Conservation (phyloP, 1,140 invertebrate genomes). For the Pseudomyrmex gracilis region DNA sequence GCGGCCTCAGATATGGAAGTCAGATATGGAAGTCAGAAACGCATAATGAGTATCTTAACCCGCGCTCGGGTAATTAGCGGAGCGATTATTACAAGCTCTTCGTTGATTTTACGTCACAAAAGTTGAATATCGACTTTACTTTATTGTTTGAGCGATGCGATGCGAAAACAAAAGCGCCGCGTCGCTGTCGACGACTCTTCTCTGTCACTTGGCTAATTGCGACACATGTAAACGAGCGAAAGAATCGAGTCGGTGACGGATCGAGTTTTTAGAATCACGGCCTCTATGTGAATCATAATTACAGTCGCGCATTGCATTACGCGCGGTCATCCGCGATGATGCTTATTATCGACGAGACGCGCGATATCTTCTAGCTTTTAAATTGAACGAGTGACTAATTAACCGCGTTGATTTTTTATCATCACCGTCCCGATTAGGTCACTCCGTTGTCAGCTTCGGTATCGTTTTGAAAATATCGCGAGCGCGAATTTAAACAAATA, state of each 20-base stretch:
- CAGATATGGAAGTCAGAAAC: no score
- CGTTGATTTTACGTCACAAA: neutral
- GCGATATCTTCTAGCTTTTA: slow-evolving; percentile 18
- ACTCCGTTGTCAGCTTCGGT: slow-evolving; percentile 2
- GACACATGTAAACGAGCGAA: no score
- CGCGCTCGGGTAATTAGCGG: neutral
- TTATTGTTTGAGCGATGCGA: no score
- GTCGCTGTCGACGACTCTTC: no score
- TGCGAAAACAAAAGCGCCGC: no score
- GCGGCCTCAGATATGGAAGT: neutral
- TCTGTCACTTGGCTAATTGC: no score
- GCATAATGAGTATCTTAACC: no score
- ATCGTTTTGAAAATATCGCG: slow-evolving; percentile 17
- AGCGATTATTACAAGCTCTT: no score
- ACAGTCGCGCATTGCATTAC: neutral
- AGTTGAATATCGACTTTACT: no score
- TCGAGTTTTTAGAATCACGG: neutral
- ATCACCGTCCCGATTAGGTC: slow-evolving; percentile 29
- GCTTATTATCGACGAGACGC: slow-evolving; percentile 16
- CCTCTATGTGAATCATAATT: slow-evolving; percentile 18
- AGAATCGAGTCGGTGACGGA: no score
- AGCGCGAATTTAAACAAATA: slow-evolving; percentile 1
- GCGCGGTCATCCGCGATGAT: neutral
- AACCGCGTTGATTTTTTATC: slow-evolving; percentile 3
- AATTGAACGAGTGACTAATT: slow-evolving; percentile 32